Percentiles rank a stretch among this genome's conserved stretches.
phyloP scores from a whole-genome alignment of 1,140 invertebrate genomes.

The Zaprionus africanus region DNA sequence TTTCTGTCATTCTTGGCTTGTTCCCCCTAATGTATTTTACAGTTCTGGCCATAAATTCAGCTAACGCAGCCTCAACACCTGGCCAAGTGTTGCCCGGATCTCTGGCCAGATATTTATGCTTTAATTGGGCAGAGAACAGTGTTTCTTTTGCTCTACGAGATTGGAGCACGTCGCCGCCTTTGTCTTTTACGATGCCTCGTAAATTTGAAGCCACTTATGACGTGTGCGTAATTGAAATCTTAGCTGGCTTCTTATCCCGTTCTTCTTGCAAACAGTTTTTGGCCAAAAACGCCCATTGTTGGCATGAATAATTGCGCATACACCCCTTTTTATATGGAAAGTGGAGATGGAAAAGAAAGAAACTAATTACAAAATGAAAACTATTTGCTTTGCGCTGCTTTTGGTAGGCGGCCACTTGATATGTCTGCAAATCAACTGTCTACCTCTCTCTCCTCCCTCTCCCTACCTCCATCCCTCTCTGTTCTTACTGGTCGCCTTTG shows the following conservation, averaged over 20 bases:
- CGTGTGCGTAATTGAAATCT: slow-evolving; percentile 31
- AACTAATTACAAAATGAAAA: slow-evolving; percentile 27
- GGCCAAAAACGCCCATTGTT: slow-evolving; percentile 3
- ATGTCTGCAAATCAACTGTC: slow-evolving; percentile 54
- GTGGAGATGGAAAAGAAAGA: slow-evolving; percentile 28
- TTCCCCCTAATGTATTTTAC: slow-evolving; percentile 63
- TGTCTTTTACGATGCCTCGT: slow-evolving; percentile 21
- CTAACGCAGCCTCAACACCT: slow-evolving; percentile 37
- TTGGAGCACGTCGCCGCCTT: slow-evolving; percentile 42
- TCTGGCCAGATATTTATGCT: slow-evolving; percentile 27
- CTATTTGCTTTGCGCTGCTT: slow-evolving; percentile 46
- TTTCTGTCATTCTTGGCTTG: slow-evolving; percentile 35
- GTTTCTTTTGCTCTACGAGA: slow-evolving; percentile 28
- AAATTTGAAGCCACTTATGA: slow-evolving; percentile 19
- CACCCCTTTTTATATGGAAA: slow-evolving; percentile 31
- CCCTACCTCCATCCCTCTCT: background rate
- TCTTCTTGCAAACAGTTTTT: slow-evolving; percentile 3
- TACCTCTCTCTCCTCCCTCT: background rate
- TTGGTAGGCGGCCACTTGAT: slow-evolving; percentile 55
- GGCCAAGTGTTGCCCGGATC: background rate
- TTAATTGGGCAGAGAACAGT: slow-evolving; percentile 14
- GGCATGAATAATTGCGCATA: slow-evolving; percentile 29
- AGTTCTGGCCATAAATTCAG: slow-evolving; percentile 26
- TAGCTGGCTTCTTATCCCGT: background rate
- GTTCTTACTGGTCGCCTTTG: slow-evolving; percentile 33